Conservation (phyloP, 2,888 invertebrate species). For the Ametastegia equiseti region DNA sequence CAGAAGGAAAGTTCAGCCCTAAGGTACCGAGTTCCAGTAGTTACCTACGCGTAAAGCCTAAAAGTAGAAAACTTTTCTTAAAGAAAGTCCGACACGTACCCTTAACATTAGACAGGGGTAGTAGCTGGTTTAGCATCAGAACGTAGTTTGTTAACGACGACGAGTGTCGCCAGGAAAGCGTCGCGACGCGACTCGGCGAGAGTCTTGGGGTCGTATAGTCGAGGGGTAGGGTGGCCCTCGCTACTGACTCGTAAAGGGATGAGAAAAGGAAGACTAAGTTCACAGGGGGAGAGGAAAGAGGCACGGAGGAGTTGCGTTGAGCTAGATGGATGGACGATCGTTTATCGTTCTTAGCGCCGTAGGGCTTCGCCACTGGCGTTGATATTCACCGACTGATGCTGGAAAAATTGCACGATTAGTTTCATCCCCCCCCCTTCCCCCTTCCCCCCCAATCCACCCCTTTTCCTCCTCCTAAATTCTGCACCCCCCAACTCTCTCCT, state of each 20-base stretch:
- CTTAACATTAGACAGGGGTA: neutral
- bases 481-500: neutral
- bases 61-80: neutral
- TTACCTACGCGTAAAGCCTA: neutral
- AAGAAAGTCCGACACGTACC: conserved; percentile 5
- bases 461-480: conserved; percentile 3
- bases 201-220: conserved; percentile 26
- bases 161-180: conserved; percentile 32
- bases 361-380: conserved; percentile 69
- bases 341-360: conserved; percentile 75
- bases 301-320: conserved; percentile 67
- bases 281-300: conserved; percentile 36
- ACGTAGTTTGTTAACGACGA: conserved; percentile 46
- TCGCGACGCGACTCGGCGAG: neutral
- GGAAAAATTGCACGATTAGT: conserved; percentile 75
- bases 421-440: conserved; percentile 52
- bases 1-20: too few species aligned
- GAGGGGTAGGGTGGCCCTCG: neutral
- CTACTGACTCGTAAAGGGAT: conserved; percentile 11
- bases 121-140: conserved; percentile 38
- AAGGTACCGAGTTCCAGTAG: too few species aligned
- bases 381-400: conserved; percentile 76
- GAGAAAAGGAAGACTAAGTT: conserved; percentile 23
- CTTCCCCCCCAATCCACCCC: conserved; percentile 39
- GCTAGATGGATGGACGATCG: conserved; percentile 75